These are phyloP conservation scores for Drosophila rellima DNA, from an alignment of 2,888 invertebrate genomes.

Conservation along the genomic window DNA sequence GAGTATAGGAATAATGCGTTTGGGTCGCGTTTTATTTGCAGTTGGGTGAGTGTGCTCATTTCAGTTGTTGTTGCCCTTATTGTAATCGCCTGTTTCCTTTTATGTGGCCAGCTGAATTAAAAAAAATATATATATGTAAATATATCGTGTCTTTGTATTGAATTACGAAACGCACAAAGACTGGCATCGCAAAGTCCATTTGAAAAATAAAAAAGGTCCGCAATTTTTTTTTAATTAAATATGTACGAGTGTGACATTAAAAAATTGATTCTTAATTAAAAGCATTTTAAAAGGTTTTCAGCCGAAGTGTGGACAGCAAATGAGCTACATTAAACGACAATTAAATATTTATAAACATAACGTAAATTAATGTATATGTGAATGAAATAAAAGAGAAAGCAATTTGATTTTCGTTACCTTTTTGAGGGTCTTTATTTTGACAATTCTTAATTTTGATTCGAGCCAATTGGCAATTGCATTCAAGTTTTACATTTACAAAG, in stretches of 20 bases:
- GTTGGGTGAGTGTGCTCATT: constrained; percentile 33
- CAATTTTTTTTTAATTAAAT: constrained; percentile 69
- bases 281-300: constrained; percentile 31
- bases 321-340: not conserved
- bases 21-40: constrained; percentile 50
- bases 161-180: constrained; percentile 1
- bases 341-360: not conserved
- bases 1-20: constrained; percentile 54
- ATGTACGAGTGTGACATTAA: constrained; percentile 53
- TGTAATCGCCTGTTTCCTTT: constrained; percentile 52
- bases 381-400: not conserved
- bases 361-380: not conserved
- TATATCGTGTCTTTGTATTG: constrained; percentile 1
- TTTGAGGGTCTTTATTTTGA: not conserved
- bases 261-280: constrained; percentile 74
- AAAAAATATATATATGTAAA: constrained; percentile 33
- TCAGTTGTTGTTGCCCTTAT: constrained; percentile 24
- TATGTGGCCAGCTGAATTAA: constrained; percentile 63
- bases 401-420: not conserved
- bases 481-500: constrained; percentile 20
- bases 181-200: constrained; percentile 41
- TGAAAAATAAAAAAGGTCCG: constrained; percentile 30
- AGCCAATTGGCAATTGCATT: constrained; percentile 18
- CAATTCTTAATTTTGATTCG: not conserved
- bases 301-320: not conserved